Conservation (phyloP, 2,888 invertebrate genomes). For the Ptychoptera albimana region DNA sequence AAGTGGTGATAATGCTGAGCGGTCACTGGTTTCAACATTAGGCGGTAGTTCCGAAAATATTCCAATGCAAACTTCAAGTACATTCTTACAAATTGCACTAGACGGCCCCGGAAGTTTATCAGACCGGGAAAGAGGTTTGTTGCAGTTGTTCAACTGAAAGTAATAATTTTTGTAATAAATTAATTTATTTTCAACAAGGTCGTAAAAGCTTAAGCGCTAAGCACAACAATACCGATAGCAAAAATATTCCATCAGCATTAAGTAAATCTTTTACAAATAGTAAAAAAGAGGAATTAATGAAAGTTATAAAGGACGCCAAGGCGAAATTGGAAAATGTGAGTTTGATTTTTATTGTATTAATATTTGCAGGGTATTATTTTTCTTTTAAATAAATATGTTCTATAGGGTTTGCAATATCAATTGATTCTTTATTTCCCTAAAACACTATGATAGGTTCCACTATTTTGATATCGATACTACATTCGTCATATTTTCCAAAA, state of each 20-base stretch:
- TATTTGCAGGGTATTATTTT: not conserved
- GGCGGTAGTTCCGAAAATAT: slow-evolving; percentile 56
- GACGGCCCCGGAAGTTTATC: slow-evolving; percentile 26
- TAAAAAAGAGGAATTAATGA: slow-evolving; percentile 55
- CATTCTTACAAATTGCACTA: slow-evolving; percentile 27
- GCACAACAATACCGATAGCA: slow-evolving; percentile 27
- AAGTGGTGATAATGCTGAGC: slow-evolving; percentile 64
- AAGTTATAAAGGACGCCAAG: slow-evolving; percentile 70
- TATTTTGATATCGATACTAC: no score
- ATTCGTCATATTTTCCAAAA: no score
- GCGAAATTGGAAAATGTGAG: slow-evolving; percentile 75
- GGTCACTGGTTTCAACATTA: slow-evolving; percentile 44
- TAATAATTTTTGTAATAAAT: not conserved
- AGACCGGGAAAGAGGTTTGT: slow-evolving; percentile 19
- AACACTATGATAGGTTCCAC: not conserved
- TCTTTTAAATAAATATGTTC: not conserved
- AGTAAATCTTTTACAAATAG: slow-evolving; percentile 29
- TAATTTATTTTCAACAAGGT: slow-evolving; percentile 19
- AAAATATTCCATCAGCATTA: slow-evolving; percentile 19
- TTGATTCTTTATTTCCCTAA: not conserved
- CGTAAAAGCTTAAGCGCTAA: slow-evolving; percentile 50
- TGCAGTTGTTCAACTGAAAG: not conserved
- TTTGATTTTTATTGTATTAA: slow-evolving; percentile 12
- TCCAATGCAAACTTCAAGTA: slow-evolving; percentile 22
- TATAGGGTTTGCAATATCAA: not conserved